Evolutionary conservation across 30 jellyfish, hydroid and myxozoan species (phyloP), one percentile per base, ranked within the genome.

Genomic region (Cassiopea andromeda): DNA sequence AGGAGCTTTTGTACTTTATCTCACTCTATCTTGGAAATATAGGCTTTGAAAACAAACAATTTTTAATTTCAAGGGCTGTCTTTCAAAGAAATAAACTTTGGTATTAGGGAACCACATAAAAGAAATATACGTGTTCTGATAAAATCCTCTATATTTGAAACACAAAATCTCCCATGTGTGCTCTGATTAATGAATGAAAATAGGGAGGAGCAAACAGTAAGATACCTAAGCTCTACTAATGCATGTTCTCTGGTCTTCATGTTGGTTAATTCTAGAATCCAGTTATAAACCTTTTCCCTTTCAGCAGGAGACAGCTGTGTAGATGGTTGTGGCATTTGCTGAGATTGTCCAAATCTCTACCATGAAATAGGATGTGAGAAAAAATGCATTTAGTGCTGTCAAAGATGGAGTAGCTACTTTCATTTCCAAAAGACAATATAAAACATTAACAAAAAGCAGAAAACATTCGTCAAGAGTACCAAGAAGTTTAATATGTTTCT

Each of bases 171-270:
- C 64, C 64, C 38, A 27, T 27, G 38, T 27, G 38, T 27, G 38
- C 38, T 27, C 0, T 27, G 0, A 27, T 27, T 27, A 27, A 27
- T 27, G 38, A 27, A 27, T 27, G 38, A 27, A 27, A 27, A 27
- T 27, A 27, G 38, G 38, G 0, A 27, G 38, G 38, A 27, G 38
- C 38, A 27, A 27, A 27, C 38, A 27, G 38, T 64, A 64, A 27
- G 1, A 1, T 80, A 95, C 99, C 99, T 95, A 12, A 96, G 93
- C 81, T 96, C 99, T 46, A 96, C 92, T 8, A 96, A 85, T 60
- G 99, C 99, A 88, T 96, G 99, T 60, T 96, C 99, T 80, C 99
- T 91, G 75, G 99, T 91, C 19, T 96, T 97, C 88, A 93, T 90
- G 74, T 94, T 96, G 17, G 99, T 94, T 73, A 96, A 84, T 60